A percentile compares a stretch with the other conserved stretches of the same genome.
Conservation (phyloP, 2,113 vertebrate genomes). For the Ctenodactylus gundi region DNA sequence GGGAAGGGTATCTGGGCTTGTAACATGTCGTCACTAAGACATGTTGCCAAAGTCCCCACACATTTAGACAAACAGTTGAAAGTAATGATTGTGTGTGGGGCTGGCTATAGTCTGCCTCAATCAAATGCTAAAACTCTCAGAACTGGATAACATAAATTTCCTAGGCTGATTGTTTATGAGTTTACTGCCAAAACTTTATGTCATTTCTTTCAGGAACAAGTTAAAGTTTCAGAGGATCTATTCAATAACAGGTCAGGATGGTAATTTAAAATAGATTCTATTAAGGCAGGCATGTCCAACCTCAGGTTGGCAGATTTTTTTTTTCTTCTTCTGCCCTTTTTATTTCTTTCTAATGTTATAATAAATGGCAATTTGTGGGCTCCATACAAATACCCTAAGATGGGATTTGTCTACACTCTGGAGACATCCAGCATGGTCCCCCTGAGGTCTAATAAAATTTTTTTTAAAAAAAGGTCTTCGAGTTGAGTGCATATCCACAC, state of each 20-base stretch:
- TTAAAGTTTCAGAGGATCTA: constrained; percentile 37
- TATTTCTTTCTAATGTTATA: no score
- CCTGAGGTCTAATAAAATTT: no score
- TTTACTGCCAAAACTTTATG: neutral
- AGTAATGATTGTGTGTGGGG: neutral
- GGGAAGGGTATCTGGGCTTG: neutral
- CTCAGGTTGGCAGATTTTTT: no score
- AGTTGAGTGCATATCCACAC: no score
- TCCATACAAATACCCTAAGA: no score
- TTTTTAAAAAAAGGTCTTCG: no score
- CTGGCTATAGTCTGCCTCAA: neutral
- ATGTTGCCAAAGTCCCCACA: neutral
- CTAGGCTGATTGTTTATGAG: neutral
- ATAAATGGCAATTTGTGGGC: no score
- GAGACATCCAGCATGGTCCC: no score
- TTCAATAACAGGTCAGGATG: neutral
- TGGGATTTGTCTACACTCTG: no score
- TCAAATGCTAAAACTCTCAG: neutral
- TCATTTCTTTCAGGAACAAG: constrained; percentile 6
- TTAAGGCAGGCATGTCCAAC: no score
- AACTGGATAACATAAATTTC: neutral
- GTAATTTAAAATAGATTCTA: neutral
- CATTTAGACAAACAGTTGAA: neutral
- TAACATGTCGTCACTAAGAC: neutral
- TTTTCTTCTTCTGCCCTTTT: no score